phyloP scores from a whole-genome alignment of 2,797 vertebrate genomes.

The Tolypeutes matacus region DNA sequence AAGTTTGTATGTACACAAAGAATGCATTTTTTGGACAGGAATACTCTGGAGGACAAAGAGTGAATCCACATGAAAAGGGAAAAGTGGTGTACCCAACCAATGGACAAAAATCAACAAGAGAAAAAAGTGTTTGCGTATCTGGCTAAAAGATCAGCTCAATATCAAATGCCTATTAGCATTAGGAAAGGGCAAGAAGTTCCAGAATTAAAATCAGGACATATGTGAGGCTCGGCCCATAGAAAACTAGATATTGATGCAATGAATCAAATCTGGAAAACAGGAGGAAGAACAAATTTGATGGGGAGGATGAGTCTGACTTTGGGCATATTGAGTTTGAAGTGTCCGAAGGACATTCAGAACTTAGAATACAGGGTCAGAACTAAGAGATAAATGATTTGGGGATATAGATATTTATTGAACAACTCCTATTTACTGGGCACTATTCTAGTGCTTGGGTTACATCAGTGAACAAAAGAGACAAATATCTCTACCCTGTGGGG shows the following conservation, averaged over 20 bases:
- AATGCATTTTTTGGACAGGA: not conserved
- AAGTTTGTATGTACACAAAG: not conserved
- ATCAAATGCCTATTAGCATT: not conserved
- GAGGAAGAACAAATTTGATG: not conserved
- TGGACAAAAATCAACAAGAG: not conserved
- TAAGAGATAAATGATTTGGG: not conserved
- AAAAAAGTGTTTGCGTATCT: not conserved
- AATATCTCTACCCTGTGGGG: not conserved
- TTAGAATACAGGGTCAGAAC: not conserved
- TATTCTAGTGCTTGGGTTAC: not conserved
- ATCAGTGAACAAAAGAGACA: not conserved
- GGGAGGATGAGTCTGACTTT: not conserved
- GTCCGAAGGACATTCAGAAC: slow-evolving; percentile 2
- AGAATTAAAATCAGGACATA: slow-evolving; percentile 47
- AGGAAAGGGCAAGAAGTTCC: not conserved
- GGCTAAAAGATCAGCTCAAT: not conserved
- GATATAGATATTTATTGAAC: not conserved
- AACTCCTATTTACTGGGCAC: not conserved
- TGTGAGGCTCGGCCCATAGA: not conserved
- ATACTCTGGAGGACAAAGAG: slow-evolving; percentile 31
- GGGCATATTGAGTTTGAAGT: not conserved
- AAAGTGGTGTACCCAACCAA: not conserved
- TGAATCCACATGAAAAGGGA: not conserved
- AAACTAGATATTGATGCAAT: not conserved
- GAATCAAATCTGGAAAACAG: slow-evolving; percentile 35